Percentiles rank a stretch among this genome's conserved stretches.
phyloP scores from a whole-genome alignment of 1,140 invertebrate genomes.

The Paramacrobiotus metropolitanus region DNA sequence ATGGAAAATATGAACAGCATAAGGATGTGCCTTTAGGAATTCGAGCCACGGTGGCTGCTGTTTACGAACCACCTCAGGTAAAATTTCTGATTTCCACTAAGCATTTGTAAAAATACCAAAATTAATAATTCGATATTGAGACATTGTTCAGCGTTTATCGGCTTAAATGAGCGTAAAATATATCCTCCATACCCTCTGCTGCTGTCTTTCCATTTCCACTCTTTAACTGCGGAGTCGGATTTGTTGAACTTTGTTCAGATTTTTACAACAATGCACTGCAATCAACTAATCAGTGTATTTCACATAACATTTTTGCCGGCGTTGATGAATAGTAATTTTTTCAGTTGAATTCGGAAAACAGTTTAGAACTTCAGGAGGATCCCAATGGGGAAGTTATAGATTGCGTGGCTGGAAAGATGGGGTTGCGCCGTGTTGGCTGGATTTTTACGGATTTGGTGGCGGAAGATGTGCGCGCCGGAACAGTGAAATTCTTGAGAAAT shows the following conservation, averaged over 20 bases:
- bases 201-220: background rate
- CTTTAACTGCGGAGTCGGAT: background rate
- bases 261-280: too few relatives aligned
- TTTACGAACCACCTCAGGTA: constrained; percentile 92
- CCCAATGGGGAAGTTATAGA: constrained; percentile 33
- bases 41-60: constrained; percentile 67
- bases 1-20: constrained; percentile 74
- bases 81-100: constrained; percentile 2
- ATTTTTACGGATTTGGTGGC: constrained; percentile 92
- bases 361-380: background rate
- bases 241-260: background rate
- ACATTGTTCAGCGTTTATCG: too few relatives aligned
- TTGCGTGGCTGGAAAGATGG: constrained; percentile 48
- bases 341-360: background rate
- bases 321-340: background rate
- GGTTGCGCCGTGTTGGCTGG: constrained; percentile 73
- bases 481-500: constrained; percentile 54
- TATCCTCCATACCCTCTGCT: too few relatives aligned
- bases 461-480: constrained; percentile 59
- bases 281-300: too few relatives aligned
- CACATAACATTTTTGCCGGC: too few relatives aligned
- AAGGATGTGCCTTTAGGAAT: constrained; percentile 84
- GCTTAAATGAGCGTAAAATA: too few relatives aligned
- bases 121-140: too few relatives aligned
- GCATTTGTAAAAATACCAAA: background rate